Evolutionary conservation across 2,113 vertebrate genomes (phyloP).

Genomic region (Narcine bancroftii): DNA sequence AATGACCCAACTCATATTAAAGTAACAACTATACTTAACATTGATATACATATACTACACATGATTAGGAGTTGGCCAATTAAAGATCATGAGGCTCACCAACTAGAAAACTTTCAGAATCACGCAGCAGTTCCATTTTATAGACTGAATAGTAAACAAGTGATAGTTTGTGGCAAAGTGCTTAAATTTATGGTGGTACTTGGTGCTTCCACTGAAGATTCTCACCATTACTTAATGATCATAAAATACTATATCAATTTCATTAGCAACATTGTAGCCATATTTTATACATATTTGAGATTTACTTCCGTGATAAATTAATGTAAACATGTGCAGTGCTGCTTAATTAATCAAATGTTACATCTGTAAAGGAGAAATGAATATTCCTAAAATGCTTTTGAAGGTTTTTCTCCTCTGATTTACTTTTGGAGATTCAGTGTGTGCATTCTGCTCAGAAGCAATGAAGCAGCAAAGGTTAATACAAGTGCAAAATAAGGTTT

Average conservation of each 20-base stretch:
- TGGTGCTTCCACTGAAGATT: background rate
- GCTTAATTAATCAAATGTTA: background rate
- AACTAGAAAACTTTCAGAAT: too few species aligned
- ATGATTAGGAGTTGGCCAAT: too few species aligned
- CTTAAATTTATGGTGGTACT: background rate
- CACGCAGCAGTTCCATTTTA: background rate
- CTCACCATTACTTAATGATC: background rate
- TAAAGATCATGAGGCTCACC: too few species aligned
- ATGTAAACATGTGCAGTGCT: background rate
- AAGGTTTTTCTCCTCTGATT: background rate
- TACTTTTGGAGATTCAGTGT: background rate
- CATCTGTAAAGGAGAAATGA: background rate
- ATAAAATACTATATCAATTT: background rate
- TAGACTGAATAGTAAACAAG: background rate
- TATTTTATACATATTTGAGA: background rate
- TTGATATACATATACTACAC: too few species aligned
- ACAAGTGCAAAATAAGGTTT: background rate
- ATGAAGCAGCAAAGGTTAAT: background rate
- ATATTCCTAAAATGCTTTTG: background rate
- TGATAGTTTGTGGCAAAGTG: background rate
- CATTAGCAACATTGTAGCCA: background rate
- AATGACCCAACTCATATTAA: too few species aligned
- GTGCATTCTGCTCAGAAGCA: background rate
- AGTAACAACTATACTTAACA: too few species aligned
- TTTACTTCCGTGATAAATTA: background rate